Conservation (phyloP, 2,113 vertebrate genomes). For the Tetrao urogallus region DNA sequence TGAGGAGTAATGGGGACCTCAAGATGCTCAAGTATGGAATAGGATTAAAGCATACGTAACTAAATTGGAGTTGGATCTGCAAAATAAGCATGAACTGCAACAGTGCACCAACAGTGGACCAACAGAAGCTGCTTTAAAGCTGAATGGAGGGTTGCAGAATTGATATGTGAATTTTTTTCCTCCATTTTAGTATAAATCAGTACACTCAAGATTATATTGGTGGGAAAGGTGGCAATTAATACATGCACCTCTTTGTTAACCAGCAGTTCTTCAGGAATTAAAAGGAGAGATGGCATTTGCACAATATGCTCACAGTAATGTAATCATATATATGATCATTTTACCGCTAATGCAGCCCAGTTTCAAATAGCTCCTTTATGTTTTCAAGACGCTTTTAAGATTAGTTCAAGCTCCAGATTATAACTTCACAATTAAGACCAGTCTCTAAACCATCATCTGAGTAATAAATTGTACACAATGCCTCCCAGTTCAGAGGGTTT, state of each 20-base stretch:
- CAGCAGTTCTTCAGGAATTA: neutral
- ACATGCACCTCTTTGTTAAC: neutral
- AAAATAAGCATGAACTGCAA: neutral
- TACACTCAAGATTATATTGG: neutral
- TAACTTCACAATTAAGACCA: neutral
- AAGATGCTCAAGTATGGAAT: accelerated
- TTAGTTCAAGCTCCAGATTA: neutral
- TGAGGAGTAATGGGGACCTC: neutral
- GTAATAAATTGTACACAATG: neutral
- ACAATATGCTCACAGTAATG: neutral
- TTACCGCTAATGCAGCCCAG: neutral
- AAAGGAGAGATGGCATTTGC: neutral
- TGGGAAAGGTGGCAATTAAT: neutral
- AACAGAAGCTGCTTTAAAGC: neutral
- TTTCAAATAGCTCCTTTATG: neutral
- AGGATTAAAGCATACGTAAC: neutral
- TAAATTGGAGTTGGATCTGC: neutral
- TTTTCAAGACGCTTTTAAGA: neutral
- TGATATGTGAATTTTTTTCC: neutral
- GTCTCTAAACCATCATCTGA: neutral
- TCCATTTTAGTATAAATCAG: neutral
- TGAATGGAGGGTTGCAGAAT: neutral
- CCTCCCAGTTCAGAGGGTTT: neutral
- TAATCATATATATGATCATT: neutral
- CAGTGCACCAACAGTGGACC: neutral